phyloP scores from a whole-genome alignment of 1,140 invertebrate genomes.

The Heliconius melpomene region DNA sequence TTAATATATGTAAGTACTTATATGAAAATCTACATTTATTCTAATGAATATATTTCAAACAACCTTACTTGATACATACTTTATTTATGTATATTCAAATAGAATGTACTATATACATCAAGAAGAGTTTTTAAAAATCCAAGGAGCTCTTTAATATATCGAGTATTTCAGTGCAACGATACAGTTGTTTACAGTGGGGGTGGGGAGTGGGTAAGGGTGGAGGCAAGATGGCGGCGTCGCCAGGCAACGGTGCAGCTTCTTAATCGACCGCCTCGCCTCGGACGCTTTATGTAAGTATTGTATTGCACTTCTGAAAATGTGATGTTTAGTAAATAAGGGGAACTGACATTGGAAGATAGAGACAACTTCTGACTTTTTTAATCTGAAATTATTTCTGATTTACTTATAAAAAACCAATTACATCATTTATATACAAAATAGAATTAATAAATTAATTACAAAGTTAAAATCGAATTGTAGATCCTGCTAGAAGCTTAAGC shows the following conservation, averaged over 20 bases:
- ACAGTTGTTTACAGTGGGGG: slow-evolving; percentile 76
- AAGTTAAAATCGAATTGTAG: no score
- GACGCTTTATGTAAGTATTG: slow-evolving; percentile 71
- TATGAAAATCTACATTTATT: no score
- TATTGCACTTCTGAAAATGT: slow-evolving; percentile 67
- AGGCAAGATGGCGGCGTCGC: slow-evolving; percentile 75
- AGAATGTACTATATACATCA: neutral
- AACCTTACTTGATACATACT: no score
- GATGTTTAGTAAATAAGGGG: slow-evolving; percentile 36
- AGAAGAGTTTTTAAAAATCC: slow-evolving; percentile 30
- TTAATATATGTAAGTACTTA: no score
- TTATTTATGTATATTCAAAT: slow-evolving; percentile 13
- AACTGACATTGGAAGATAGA: neutral
- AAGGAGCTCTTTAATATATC: slow-evolving; percentile 62
- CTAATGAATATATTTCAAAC: no score
- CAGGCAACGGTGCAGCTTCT: slow-evolving; percentile 78
- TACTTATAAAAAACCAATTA: no score
- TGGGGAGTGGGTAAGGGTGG: slow-evolving; percentile 48
- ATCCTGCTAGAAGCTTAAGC: no score
- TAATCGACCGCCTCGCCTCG: slow-evolving; percentile 73
- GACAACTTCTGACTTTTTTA: neutral
- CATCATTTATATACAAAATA: no score
- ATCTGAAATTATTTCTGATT: neutral
- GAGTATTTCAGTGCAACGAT: slow-evolving; percentile 79
- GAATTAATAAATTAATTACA: no score